Evolutionary conservation across 2,797 vertebrate genomes (phyloP), one percentile per base, ranked within the genome.

Genomic region (Dipus sagitta): DNA sequence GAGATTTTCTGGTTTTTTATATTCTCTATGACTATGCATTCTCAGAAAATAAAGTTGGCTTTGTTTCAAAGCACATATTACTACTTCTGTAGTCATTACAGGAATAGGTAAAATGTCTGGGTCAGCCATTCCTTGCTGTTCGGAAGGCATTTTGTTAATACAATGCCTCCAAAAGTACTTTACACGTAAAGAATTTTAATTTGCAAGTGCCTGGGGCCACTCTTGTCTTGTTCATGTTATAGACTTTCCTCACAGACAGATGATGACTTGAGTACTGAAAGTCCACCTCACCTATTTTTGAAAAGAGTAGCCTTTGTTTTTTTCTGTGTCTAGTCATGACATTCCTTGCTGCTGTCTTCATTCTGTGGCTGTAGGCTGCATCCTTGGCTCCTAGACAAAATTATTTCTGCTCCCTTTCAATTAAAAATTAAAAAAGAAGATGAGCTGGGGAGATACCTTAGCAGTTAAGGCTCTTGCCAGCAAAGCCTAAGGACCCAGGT

Each of bases 91-190:
- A 24, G 18, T 52, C 58, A 24, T 93, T 70, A 32, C 67, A 58
- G 76, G 90, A 79, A 30, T 64, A 77, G 42, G 32, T 88, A 52
- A 85, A 92, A 85, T 79, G 54, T 62, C 71, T 86, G 28, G 1
- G 20, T 88, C 67, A 90, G 67, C 26, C 52, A 1, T 77, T 83
- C 81, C 70, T 38, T 84, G 21, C 62, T 68, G 5, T 34, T 87
- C 24, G 64, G 78, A 93, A 94, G 34, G 26, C 32, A 8, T 65
- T 88, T 95, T 86, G 18, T 86, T 54, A n/a, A 89, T 78, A n/a
- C 34, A 78, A 6, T 2, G 24, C 89, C 72, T 64, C 38, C 76
- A 67, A 83, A 86, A 90, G 15, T 30, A 74, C n/a, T 90, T 83
- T 52, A 68, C 28, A n/a, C 32, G 26, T 30, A 68, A 76, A 82